phyloP scores from a whole-genome alignment of 1,140 invertebrate genomes.

The Caenorhabditis latens region DNA sequence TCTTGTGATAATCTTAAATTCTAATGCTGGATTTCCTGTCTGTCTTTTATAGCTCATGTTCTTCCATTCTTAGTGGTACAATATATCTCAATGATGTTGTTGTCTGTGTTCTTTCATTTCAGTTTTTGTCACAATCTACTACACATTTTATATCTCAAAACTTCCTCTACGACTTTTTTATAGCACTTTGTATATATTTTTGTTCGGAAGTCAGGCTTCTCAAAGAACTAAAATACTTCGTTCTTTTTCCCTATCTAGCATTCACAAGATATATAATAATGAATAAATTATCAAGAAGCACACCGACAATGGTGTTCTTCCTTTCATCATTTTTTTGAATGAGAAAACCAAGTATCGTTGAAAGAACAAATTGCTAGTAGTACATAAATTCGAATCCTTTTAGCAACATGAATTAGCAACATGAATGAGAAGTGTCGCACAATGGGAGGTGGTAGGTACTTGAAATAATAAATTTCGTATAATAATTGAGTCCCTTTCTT shows the following conservation, averaged over 20 bases:
- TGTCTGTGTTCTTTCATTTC: background rate
- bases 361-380: background rate
- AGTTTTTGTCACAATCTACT: background rate
- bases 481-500: constrained; percentile 25
- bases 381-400: background rate
- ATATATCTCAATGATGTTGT: constrained; percentile 16
- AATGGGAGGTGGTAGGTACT: background rate
- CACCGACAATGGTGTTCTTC: constrained; percentile 12
- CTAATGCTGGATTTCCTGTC: background rate
- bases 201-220: background rate
- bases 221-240: background rate
- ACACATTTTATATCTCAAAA: constrained; percentile 8
- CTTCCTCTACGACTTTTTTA: constrained; percentile 6
- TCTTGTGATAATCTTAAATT: constrained; percentile 4
- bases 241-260: background rate
- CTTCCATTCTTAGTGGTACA: background rate
- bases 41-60: background rate
- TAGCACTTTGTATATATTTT: background rate
- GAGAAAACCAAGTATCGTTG: background rate
- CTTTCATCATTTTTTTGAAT: background rate
- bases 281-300: constrained; percentile 38
- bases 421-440: background rate
- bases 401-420: background rate
- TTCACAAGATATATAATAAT: constrained; percentile 42
- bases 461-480: constrained; percentile 43